These are phyloP conservation scores for Ploceus nigricollis DNA, from an alignment of 2,113 vertebrate species.

Conservation along the genomic window DNA sequence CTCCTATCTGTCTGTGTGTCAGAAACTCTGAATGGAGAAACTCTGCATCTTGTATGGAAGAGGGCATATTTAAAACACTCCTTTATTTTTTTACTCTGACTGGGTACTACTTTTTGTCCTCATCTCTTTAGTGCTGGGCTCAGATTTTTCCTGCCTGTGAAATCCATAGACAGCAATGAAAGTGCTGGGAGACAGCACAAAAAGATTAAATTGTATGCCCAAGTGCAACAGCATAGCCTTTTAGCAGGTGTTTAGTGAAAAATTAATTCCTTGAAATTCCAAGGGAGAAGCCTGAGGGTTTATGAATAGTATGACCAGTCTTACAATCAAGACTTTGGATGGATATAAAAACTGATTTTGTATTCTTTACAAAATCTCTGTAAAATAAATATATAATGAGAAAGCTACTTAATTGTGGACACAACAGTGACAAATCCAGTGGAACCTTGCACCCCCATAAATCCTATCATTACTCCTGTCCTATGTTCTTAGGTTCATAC, in stretches of 20 bases:
- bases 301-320: slow-evolving; percentile 69
- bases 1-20: neutral
- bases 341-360: slow-evolving; percentile 69
- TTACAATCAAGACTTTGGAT: slow-evolving; percentile 72
- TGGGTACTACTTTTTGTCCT: slow-evolving; percentile 30
- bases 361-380: slow-evolving; percentile 65
- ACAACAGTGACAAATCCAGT: neutral
- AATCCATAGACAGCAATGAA: slow-evolving; percentile 60
- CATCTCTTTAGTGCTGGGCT: slow-evolving; percentile 29
- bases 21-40: neutral
- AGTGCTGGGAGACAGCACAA: slow-evolving; percentile 67
- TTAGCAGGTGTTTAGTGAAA: slow-evolving; percentile 74
- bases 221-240: slow-evolving; percentile 70
- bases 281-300: slow-evolving; percentile 72
- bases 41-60: neutral
- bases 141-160: slow-evolving; percentile 43
- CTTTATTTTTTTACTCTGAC: neutral
- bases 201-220: slow-evolving; percentile 72
- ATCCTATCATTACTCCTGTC: neutral
- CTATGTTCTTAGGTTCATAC: neutral
- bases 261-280: slow-evolving; percentile 77
- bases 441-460: neutral
- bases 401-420: slow-evolving; percentile 49
- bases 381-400: slow-evolving; percentile 55
- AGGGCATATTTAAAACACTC: neutral